phyloP scores from a whole-genome alignment of 2,888 invertebrate species.

The Napeogenes sylphis region DNA sequence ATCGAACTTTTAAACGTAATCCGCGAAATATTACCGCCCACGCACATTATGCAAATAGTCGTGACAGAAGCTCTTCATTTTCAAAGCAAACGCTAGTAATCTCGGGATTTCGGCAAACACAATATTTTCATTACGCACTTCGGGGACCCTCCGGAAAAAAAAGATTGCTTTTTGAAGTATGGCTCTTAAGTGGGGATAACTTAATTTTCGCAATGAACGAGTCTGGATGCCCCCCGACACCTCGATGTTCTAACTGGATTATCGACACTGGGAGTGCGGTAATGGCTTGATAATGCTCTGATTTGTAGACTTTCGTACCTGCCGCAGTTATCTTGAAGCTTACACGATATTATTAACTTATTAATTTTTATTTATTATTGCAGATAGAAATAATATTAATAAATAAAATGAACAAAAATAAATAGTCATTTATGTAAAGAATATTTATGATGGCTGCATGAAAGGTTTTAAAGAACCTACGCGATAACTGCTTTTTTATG shows the following conservation, averaged over 20 bases:
- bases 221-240: conserved; percentile 39
- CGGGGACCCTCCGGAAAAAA: conserved; percentile 37
- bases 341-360: background rate
- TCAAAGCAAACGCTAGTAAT: conserved; percentile 26
- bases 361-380: too few species aligned
- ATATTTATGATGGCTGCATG: too few species aligned
- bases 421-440: too few species aligned
- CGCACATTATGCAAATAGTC: conserved; percentile 14
- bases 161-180: conserved; percentile 55
- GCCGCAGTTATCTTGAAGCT: background rate
- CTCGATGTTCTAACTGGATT: conserved; percentile 50
- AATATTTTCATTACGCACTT: conserved; percentile 41
- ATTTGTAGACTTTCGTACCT: conserved; percentile 32
- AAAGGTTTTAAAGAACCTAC: background rate
- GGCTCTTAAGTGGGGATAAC: conserved; percentile 52
- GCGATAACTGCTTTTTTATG: too few species aligned
- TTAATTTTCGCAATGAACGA: conserved; percentile 46
- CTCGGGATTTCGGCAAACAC: conserved; percentile 32
- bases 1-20: background rate
- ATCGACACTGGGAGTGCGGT: conserved; percentile 45
- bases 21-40: background rate
- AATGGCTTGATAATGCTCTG: conserved; percentile 46
- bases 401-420: too few species aligned
- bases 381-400: too few species aligned
- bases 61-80: conserved; percentile 14